Conservation (phyloP, 2,113 vertebrate species). For the Acrocephalus arundinaceus region DNA sequence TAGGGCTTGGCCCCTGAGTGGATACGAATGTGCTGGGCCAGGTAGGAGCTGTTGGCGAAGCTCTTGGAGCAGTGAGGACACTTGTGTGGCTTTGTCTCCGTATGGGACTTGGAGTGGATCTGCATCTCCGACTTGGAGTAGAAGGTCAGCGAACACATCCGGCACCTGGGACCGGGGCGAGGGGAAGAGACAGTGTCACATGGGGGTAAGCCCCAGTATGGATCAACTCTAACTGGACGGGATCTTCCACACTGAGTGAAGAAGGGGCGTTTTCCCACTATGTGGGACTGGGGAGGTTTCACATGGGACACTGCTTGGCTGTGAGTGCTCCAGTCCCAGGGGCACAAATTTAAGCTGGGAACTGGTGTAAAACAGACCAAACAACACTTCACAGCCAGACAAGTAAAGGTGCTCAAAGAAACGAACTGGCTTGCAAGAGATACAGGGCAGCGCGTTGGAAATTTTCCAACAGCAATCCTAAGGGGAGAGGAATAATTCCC, state of each 20-base stretch:
- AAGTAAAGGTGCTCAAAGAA: background rate
- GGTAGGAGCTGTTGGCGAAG: constrained; percentile 97
- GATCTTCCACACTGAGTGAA: background rate
- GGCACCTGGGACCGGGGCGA: constrained; percentile 85
- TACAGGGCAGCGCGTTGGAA: background rate
- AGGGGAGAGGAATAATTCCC: constrained; percentile 19
- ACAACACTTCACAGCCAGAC: background rate
- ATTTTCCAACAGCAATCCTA: background rate
- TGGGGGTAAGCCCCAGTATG: background rate
- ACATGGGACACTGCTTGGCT: background rate
- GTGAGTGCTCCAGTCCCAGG: background rate
- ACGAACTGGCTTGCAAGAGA: background rate
- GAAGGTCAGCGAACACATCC: constrained; percentile 99
- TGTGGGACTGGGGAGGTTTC: background rate
- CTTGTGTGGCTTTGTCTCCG: constrained; percentile 98
- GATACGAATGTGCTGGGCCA: constrained; percentile 97
- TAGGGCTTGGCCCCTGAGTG: constrained; percentile 98
- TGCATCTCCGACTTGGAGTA: constrained; percentile 99
- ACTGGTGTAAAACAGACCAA: background rate
- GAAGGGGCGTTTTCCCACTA: background rate
- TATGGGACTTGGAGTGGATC: constrained; percentile 97
- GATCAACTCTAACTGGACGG: background rate
- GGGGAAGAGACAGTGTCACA: constrained; percentile 58
- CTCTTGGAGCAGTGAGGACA: constrained; percentile 98
- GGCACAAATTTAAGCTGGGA: background rate